Base-by-base conservation (phyloP, 64 coral and sea anemone genomes). In the Exaiptasia diaphana region DNA sequence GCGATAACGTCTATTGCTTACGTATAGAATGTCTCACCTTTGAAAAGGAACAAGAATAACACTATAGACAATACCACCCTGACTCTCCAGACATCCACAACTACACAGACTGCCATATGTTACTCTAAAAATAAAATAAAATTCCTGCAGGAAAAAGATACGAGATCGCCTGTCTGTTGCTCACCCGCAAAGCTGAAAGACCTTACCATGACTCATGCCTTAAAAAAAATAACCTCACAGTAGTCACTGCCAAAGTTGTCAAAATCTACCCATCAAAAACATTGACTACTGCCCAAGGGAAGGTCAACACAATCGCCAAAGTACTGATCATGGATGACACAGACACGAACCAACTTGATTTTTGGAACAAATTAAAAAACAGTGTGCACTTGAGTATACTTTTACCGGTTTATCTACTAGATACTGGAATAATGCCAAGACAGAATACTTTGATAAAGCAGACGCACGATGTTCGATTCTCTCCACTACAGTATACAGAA, bases 381-480 rank as follows among this genome's bases (percentile, higher is more conserved):
- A 70, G 34, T 41, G 78, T 82, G 60, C 73, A n/a, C n/a, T n/a
- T n/a, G n/a, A n/a, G 57, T 83, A 83, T 64, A 67, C 31, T 52
- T 82, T 90, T 73, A 82, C 87, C 21, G 50, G 41, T 63, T 64
- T 83, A 45, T 82, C 57, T 24, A 60, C 78, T 33, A 82, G 45
- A 57, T 68, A 68, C 54, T 90, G 80, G 79, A 83, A 90, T 41
- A 45, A 71, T 55, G 67, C 38, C 12, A 90, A 90, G 76, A 90
- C 83, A 80, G 67, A 83, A 52, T n/a, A n/a, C n/a, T n/a, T 20
- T 72, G 25, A 90, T 90, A 41, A 90, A 39, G 50, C 78, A 74
- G 78, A 68, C 30, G 49, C 45, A 61, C 67, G 78, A 79, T 25
- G 33, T 56, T 56, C 49, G 68, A 57, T 77, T 88, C 39, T 88